Base-by-base conservation (phyloP, 2,113 vertebrate genomes). In the Misgurnus mizolepis region DNA sequence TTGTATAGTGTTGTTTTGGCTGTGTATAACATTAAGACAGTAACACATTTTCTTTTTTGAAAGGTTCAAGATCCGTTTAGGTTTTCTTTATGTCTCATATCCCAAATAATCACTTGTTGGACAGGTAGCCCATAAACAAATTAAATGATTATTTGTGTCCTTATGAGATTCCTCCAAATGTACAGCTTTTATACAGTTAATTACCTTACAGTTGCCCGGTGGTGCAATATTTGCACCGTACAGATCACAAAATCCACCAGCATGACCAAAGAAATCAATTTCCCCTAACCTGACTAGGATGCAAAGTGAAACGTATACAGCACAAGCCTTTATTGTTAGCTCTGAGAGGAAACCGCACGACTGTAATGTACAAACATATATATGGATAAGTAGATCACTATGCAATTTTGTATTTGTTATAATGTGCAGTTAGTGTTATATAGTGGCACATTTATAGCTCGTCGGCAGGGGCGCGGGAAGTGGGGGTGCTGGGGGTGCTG, bases 191-290 rank as follows among this genome's bases (percentile, higher is more conserved):
- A 45, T 45, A 45, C 76, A 88, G 86, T 86, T 83, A 87, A 88
- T 81, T 85, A 78, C 62, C 84, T 86, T 85, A 79, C 86, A 82
- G 85, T 81, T 81, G 82, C 82, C 75, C 82, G 83, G 77, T 84
- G 87, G 85, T 81, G 55, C 74, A 56, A 71, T 55, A 34, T 18
- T 55, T 56, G 12, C 41, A 64, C 60, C 64, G 58, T 12, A 12
- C 4, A 50, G 49, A 9, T 12, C 8, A 50, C 10, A 9, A 50
- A 50, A 50, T 50, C 49, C 49, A 50, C 49, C 49, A 50, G 49
- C 8, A 50, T 12, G 11, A 11, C 49, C 12, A 12, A 50, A 50
- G 0, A 12, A 50, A 50, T 11, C 4, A 3, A 0, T 12, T 50
- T 50, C 53, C 8, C 9, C 2, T 8, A 22, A 22, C 22, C 22